Evolutionary conservation across 2,888 invertebrate species (phyloP), one percentile per base, ranked within the genome.

Genomic region (Venusia cambrica): DNA sequence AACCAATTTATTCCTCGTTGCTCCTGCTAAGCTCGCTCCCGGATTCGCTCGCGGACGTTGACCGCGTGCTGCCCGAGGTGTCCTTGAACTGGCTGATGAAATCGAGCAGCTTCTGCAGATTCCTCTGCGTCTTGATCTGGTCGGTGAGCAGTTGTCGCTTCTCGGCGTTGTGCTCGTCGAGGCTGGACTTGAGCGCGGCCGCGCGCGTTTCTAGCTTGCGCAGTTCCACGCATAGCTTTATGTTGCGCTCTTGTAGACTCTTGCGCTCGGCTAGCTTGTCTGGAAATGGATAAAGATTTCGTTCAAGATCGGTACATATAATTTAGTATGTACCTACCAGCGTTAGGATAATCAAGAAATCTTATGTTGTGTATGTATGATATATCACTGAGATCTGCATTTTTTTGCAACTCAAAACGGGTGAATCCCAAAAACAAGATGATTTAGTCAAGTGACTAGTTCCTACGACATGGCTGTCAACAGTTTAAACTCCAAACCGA

Each of bases 21-120:
- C 80, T 83, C 65, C 75, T 83, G 54, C 85, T 83, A 7, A 73
- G 52, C 46, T 85, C 85, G 34, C 85, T 81, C 11, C 80, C 71
- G 2, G 83, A 74, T 11, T 85, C 81, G 37, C 85, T 84, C 22
- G 63, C 62, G 0, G 83, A 83, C 1, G 83, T 73, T 1, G 83
- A 81, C 1, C 70, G 68, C 16, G 78, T 54, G 31, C 83, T 83
- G 26, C 81, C 65, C 0, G 85, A 81, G 13, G 84, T 81, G 49
- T 85, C 84, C 37, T 84, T 84, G 39, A 88, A 88, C 43, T 83
- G 85, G 32, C 84, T 78, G 52, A 88, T 81, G 54, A 88, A 87
- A 52, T 87, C 87, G 2, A 88, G 67, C 4, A 88, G 73, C 37
- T 84, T 85, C 64, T 87, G 85, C 5, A 88, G 67, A 54, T 87